These are phyloP conservation scores for Gastrophysa polygoni DNA, from an alignment of 2,888 invertebrate species.

Conservation along the genomic window DNA sequence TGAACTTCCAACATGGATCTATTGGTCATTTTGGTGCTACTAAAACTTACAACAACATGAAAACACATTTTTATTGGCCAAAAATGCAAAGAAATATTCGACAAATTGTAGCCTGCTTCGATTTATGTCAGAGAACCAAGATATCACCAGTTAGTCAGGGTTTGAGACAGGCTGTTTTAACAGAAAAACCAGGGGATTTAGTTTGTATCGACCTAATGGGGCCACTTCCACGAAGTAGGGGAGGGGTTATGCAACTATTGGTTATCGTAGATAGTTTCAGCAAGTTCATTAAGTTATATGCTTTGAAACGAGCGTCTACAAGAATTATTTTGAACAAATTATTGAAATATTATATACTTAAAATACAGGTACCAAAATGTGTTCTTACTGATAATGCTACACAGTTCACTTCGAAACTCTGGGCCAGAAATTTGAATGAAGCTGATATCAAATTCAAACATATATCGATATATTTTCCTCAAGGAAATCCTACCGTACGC, in stretches of 20 bases:
- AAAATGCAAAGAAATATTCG: conserved; percentile 6
- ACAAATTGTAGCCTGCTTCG: conserved; percentile 1
- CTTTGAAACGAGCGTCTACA: no score
- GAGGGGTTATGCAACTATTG: conserved; percentile 25
- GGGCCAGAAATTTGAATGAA: no score
- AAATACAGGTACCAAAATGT: no score
- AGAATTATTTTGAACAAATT: no score
- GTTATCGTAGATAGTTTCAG: no score
- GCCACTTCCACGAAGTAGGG: conserved; percentile 7
- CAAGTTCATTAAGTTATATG: no score
- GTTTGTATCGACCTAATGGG: conserved; percentile 31
- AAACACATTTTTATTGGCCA: conserved; percentile 1
- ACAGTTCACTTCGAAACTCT: no score
- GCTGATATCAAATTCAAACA: neutral
- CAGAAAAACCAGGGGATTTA: conserved; percentile 26
- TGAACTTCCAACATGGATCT: no score
- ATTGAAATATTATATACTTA: no score
- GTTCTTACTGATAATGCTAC: no score
- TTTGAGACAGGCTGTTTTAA: conserved; percentile 16
- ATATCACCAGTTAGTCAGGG: neutral
- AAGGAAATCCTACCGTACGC: neutral
- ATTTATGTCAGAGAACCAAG: conserved; percentile 9
- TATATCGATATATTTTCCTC: neutral
- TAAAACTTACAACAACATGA: conserved; percentile 4
- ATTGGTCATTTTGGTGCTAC: neutral